Evolutionary conservation across 2,113 vertebrate species (phyloP), one percentile per base, ranked within the genome.

Genomic region (Morone chrysops): DNA sequence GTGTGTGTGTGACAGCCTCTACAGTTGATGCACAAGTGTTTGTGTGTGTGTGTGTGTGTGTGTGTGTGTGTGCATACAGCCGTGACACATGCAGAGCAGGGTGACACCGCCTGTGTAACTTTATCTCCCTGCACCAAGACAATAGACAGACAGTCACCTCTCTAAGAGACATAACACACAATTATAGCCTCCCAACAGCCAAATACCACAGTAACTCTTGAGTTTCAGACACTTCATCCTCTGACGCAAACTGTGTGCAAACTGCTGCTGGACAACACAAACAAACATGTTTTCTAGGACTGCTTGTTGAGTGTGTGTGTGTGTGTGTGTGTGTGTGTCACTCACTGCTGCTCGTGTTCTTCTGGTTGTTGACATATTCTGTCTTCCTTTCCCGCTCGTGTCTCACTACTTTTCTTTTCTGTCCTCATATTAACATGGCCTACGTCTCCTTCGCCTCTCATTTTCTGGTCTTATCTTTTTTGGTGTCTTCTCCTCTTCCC

Each of bases 101-200:
- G 70, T 80, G 85, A 56, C 70, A 87, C 76, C 20, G 63, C 54
- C 66, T 69, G 81, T 88, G 86, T 89, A 91, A 90, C 73, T 82
- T 53, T 74, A 94, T 81, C 92, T 75, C 68, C 70, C 59, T 84
- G 57, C 63, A 31, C 78, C 69, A 69, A 90, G 83, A 93, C 91
- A 93, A 93, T 78, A 80, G 78, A 76, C 69, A 86, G 84, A 81
- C 83, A 48, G 82, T 67, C 77, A 71, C 72, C 70, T 62, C 43
- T 6, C 41, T 18, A n/a, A 57, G 68, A 91, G 86, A 89, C 43
- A 80, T 80, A 74, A 83, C 80, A 81, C 71, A 80, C 84, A 65
- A 13, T 66, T 74, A 41, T 9, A 75, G 47, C 20, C 38, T 70
- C 38, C 18, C 43, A 53, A 16, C 41, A 13, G 56, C 56, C 10